Base-by-base conservation (phyloP, 2,888 invertebrate species). In the Andrena praecox region DNA sequence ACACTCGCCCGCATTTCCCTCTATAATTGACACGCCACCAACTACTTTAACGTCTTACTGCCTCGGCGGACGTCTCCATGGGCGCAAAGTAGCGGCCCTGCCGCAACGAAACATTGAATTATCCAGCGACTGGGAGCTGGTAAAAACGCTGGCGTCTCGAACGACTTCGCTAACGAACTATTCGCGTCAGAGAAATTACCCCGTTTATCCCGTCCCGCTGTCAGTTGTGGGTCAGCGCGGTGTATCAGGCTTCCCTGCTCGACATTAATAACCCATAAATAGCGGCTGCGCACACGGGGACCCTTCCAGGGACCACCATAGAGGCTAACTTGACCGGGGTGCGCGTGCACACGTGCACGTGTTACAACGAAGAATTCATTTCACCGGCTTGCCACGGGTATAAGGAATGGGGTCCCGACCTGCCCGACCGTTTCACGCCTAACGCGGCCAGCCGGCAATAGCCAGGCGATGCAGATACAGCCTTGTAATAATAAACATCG, bases 221-320 rank as follows among this genome's bases (percentile, higher is more conserved):
- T 84, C 81, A 79, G 80, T 90, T 90, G 87, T 88, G 85, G 88
- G 87, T 87, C 89, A 89, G 70, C 70, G 70, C 59, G 77, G 80
- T 83, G 83, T 71, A 87, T 85, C 82, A 85, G 79, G 78, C 73
- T 85, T 89, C 82, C 85, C 80, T 56, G 72, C 71, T 59, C 80
- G 86, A 90, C 87, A 86, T 89, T 90, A 89, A 90, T 90, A 87
- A 88, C 86, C 86, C 86, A 88, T 89, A 89, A 90, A 88, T 86
- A 87, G 82, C 68, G 80, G 35, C 56, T 75, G 72, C 35, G 63
- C 69, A 68, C 69, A n/a, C 68, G 67, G 48, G 59, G 63, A 54
- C 50, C 67, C 4, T n/a, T 10, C 68, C 35, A 60, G 20, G 68
- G 75, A 29, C 68, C 71, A 74, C 60, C 69, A 27, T 56, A 56